Percentiles rank a stretch among this genome's conserved stretches.
Conservation (phyloP, 2,797 vertebrate genomes). For the Manis pentadactyla region DNA sequence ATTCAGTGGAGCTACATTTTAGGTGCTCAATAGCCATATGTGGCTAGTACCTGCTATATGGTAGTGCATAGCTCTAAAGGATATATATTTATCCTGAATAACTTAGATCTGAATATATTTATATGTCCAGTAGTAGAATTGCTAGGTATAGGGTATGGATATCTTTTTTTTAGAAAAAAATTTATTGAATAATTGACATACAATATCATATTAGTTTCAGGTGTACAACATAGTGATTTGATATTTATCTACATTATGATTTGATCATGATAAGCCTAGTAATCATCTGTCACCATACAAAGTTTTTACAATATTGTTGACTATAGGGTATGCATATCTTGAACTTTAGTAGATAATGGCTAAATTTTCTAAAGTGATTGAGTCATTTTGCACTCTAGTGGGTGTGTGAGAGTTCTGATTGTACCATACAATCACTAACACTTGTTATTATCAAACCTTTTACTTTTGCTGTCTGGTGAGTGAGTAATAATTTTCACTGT, state of each 20-base stretch:
- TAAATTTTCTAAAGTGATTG: neutral
- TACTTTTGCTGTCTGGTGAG: neutral
- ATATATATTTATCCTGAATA: neutral
- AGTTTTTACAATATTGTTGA: neutral
- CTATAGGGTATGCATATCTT: neutral
- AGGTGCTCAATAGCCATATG: neutral
- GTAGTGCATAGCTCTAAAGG: neutral
- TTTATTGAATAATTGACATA: neutral
- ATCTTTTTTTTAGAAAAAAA: neutral
- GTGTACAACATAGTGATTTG: neutral
- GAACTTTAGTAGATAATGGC: neutral
- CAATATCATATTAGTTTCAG: neutral
- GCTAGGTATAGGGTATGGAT: neutral
- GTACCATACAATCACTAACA: neutral
- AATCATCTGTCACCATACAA: neutral
- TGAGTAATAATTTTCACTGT: neutral
- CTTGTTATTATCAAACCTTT: neutral
- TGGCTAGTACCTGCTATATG: neutral
- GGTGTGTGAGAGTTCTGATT: neutral
- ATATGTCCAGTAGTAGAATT: neutral
- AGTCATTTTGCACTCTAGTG: neutral
- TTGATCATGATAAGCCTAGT: neutral
- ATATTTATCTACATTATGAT: neutral
- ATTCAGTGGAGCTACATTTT: neutral
- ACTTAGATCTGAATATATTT: neutral